These are phyloP conservation scores for Pristionchus mayeri DNA, from an alignment of 2,888 invertebrate species.

Conservation along the genomic window DNA sequence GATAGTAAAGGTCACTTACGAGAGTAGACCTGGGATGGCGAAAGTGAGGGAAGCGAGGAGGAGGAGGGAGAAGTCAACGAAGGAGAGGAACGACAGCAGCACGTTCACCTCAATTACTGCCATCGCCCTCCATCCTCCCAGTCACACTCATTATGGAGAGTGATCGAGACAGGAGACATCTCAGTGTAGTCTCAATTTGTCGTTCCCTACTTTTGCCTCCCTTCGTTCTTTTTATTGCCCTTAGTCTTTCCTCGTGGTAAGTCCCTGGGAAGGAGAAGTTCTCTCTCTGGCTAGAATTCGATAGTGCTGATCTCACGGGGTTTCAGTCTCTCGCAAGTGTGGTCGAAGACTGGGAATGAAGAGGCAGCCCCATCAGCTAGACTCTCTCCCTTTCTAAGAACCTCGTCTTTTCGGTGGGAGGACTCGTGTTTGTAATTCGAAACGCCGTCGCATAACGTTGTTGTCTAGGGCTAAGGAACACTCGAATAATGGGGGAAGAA, in stretches of 20 bases:
- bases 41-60: slow-evolving; percentile 72
- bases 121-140: too few species aligned
- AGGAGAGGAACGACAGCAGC: slow-evolving; percentile 67
- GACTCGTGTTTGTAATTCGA: slow-evolving; percentile 3
- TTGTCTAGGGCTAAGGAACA: background rate
- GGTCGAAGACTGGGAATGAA: background rate
- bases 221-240: background rate
- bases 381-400: background rate
- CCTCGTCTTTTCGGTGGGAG: background rate
- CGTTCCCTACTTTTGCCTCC: too few species aligned
- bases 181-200: background rate
- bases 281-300: slow-evolving; percentile 2
- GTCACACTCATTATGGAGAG: too few species aligned
- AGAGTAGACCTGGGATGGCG: slow-evolving; percentile 67
- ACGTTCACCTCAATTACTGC: slow-evolving; percentile 41
- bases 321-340: background rate
- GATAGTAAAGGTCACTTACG: background rate
- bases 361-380: background rate
- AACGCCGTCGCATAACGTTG: background rate
- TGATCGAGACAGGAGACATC: background rate
- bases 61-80: slow-evolving; percentile 71
- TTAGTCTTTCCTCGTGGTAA: background rate
- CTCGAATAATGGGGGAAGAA: too few species aligned
- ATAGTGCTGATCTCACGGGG: background rate
- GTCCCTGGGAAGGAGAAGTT: background rate